These are phyloP conservation scores for Ochropleura plecta DNA, from an alignment of 2,888 invertebrate genomes.

Conservation along the genomic window DNA sequence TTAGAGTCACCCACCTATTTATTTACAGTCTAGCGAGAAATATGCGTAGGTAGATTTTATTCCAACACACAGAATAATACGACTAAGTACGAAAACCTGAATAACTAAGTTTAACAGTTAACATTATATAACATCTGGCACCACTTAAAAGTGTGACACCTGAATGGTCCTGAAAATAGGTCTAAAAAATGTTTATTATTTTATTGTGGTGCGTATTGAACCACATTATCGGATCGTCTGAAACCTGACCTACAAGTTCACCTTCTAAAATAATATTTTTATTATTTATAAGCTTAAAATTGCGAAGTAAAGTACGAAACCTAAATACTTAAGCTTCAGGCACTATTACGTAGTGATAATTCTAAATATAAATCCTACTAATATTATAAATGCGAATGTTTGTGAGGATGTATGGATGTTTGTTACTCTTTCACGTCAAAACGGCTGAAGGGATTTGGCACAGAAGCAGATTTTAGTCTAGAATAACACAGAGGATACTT, in stretches of 20 bases:
- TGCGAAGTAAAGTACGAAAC: not conserved
- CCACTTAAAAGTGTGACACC: not conserved
- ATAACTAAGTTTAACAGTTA: not conserved
- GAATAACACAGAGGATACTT: too few relatives aligned
- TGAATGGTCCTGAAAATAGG: conserved; percentile 3
- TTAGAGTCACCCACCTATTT: conserved; percentile 27
- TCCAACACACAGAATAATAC: not conserved
- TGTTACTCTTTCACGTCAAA: too few relatives aligned
- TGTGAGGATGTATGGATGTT: too few relatives aligned
- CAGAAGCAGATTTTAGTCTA: too few relatives aligned
- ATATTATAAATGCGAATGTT: too few relatives aligned
- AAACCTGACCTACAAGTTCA: conserved; percentile 13
- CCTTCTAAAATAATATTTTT: conserved; percentile 2
- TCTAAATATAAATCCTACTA: not conserved
- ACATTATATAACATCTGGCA: not conserved
- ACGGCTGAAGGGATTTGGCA: too few relatives aligned
- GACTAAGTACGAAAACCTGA: not conserved
- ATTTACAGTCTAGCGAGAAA: conserved; percentile 10
- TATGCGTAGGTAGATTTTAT: not conserved
- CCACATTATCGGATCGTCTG: not conserved
- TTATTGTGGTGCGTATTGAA: conserved; percentile 7
- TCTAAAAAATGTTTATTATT: conserved; percentile 9
- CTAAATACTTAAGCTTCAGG: not conserved
- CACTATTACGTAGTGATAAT: not conserved
- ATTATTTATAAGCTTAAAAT: not conserved